Conservation (phyloP, 2,797 vertebrate species). For the Rhinogobio ventralis region DNA sequence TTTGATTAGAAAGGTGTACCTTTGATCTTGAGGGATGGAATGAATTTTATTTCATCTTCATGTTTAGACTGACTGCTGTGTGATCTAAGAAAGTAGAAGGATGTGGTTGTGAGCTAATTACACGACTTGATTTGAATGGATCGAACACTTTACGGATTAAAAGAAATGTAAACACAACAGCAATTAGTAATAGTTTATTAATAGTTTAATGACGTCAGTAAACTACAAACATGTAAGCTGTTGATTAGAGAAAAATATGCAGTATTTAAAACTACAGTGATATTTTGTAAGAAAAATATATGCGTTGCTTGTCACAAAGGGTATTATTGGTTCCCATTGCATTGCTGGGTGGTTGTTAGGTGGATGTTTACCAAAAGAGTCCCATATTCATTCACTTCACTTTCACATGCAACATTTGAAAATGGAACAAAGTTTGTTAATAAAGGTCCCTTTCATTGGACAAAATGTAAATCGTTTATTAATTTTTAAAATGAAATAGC, state of each 20-base stretch:
- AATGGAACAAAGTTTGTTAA: background rate
- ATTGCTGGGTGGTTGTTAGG: background rate
- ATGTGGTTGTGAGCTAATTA: conserved; percentile 46
- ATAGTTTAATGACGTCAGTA: conserved; percentile 14
- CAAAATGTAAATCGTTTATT: background rate
- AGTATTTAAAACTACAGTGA: background rate
- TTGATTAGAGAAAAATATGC: background rate
- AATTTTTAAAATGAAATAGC: background rate
- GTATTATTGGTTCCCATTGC: background rate
- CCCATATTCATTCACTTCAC: background rate
- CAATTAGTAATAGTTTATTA: conserved; percentile 33
- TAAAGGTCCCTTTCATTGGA: background rate
- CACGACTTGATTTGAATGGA: conserved; percentile 20
- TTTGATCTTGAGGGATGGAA: conserved; percentile 46
- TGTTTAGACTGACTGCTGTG: conserved; percentile 38
- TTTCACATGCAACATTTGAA: background rate
- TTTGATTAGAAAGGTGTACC: conserved; percentile 50
- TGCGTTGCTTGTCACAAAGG: background rate
- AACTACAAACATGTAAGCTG: background rate
- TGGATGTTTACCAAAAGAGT: background rate
- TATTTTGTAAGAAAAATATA: background rate
- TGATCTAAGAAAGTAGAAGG: conserved; percentile 41
- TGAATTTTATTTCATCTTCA: conserved; percentile 44
- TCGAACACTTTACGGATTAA: conserved; percentile 1
- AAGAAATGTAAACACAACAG: conserved; percentile 23